Percentiles rank a stretch among this genome's conserved stretches.
phyloP scores from a whole-genome alignment of 2,888 invertebrate species.

The Patella caerulea region DNA sequence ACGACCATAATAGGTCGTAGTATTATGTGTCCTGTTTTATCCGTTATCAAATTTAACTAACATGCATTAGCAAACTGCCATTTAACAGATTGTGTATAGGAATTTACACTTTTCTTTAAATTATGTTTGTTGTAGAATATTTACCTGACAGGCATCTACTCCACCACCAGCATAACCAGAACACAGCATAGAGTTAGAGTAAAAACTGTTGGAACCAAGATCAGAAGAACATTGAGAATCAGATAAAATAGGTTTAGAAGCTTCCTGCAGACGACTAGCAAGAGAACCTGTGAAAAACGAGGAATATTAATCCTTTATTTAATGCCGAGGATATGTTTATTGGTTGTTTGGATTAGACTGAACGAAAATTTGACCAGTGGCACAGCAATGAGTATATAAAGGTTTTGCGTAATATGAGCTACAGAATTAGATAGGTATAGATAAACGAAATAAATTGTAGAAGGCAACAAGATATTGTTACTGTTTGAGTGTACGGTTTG shows the following conservation, averaged over 20 bases:
- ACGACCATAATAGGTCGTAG: too few species aligned
- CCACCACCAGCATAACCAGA: slow-evolving; percentile 17
- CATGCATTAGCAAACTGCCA: too few species aligned
- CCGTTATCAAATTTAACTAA: too few species aligned
- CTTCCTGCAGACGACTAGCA: slow-evolving; percentile 7
- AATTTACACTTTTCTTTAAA: too few species aligned
- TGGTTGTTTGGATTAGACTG: not conserved
- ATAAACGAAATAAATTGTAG: not conserved
- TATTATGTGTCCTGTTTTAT: too few species aligned
- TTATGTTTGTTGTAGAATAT: not conserved
- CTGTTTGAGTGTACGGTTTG: too few species aligned
- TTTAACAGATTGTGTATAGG: too few species aligned
- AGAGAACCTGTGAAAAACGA: not conserved
- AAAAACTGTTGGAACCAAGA: not conserved
- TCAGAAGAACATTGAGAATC: slow-evolving; percentile 1
- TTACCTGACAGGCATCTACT: slow-evolving; percentile 25
- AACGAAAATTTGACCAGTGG: too few species aligned
- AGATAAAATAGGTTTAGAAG: slow-evolving; percentile 19
- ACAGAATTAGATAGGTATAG: too few species aligned
- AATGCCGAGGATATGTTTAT: not conserved
- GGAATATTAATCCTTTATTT: not conserved
- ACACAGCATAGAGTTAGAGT: slow-evolving; percentile 27
- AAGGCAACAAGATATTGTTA: not conserved
- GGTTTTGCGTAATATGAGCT: too few species aligned
- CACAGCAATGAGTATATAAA: not conserved